Base-by-base conservation (phyloP, 2,888 invertebrate genomes). In the Xestobium rufovillosum region DNA sequence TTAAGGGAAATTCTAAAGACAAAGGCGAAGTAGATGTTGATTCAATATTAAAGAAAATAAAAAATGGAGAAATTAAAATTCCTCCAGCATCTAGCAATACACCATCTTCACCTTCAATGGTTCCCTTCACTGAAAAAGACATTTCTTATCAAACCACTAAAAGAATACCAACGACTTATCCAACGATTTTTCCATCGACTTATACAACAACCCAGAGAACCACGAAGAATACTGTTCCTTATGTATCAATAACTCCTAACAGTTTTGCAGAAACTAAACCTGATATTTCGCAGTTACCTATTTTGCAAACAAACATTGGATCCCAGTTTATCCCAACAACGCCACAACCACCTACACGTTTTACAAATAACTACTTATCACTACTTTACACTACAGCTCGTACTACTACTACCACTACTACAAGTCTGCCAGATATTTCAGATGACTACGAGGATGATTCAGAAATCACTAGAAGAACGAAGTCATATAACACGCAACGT, bases 11-110 rank as follows among this genome's bases (percentile, higher is more conserved):
- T 51, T 71, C 78, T 1, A 72, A 80, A 33, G 80, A 77, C 49
- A 73, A 81, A 36, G 79, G 78, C 49, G 79, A 81, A 31, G 75
- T 78, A 3, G 85, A 86, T 55, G 82, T 88, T 0, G 85, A 87
- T 50, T 82, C 78, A 2, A 86, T 88, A 50, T 69, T 89, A 30
- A 80, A 83, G 44, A 79, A 77, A 56, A 85, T 89, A 33, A 83
- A 84, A 57, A 80, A 78, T 33, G 88, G 88, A 0, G 86, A 88
- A 57, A 76, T 88, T 15, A 83, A 86, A 56, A 56, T 88, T 31
- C 88, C 88, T 0, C 79, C 82, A 3, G 70, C 76, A 14, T 48
- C 60, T 19, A 19, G n/a, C n/a, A n/a, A n/a, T n/a, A n/a, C n/a
- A n/a, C n/a, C n/a, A n/a, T n/a, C 12, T 14, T 19, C 23, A 19